Base-by-base conservation (phyloP, 2,113 vertebrate species). In the Jacana jacana region DNA sequence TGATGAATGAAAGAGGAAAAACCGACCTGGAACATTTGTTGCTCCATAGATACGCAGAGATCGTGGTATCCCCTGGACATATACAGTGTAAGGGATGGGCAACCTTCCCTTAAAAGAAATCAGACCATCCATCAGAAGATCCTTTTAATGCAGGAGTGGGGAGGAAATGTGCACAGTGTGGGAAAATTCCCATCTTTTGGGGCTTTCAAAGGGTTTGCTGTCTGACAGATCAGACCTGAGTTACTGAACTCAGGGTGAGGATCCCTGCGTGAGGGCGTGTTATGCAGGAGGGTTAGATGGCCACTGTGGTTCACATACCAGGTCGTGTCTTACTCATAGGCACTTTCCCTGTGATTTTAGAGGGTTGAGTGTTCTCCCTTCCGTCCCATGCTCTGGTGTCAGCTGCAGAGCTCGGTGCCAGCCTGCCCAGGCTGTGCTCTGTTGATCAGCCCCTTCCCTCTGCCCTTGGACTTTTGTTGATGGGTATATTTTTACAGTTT, bases 401-500 rank as follows among this genome's bases (percentile, higher is more conserved):
- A 72, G 23, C 48, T 37, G 14, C 3, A 6, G 22, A 48, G 23
- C 63, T 55, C 2, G 1, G 8, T 0, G 1, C 68, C 64, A 35
- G n/a, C 55, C 25, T 48, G 30, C 4, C 1, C 0, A 9, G 27
- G 17, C 17, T 63, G n/a, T n/a, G 31, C 10, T 51, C 33, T 27
- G 37, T 10, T n/a, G 12, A 28, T 79, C 1, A 1, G 0, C 13
- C 18, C 25, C 25, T 46, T 78, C 63, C 57, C 23, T 33, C 44
- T 69, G 33, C 46, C 44, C 52, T 58, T 71, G 33, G 37, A 12
- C 65, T 84, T 92, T 65, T 77, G 13, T 31, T 1, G 1, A 30
- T 0, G 2, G 6, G 24, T 55, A 2, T n/a, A 19, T n/a, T 72
- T 57, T 46, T 55, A 20, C 48, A 18, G 28, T 73, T 81, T 58